Base-by-base conservation (phyloP, 2,113 vertebrate species). In the Leptobrachium ailaonicum region DNA sequence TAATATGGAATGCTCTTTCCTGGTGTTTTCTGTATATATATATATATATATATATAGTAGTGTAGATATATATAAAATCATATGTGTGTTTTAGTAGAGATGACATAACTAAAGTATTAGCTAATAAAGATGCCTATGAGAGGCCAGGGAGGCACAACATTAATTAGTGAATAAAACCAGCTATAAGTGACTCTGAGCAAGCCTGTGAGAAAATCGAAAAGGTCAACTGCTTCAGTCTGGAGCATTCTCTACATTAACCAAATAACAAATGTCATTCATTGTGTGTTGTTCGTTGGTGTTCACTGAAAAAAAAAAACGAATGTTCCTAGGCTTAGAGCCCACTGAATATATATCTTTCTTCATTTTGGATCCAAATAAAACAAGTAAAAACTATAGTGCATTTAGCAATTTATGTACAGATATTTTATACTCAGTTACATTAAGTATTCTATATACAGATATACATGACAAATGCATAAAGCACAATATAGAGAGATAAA, bases 121-220 rank as follows among this genome's bases (percentile, higher is more conserved):
- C 78, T 80, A 58, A 80, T 80, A 40, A 80, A 74, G 42, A 73
- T 69, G 63, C 71, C 71, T 74, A 71, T 20, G 64, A 68, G 71
- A 74, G 50, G 73, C 58, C 71, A 54, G 44, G 32, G 41, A 20
- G 71, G 71, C 62, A 14, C 67, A 80, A 74, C 71, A 80, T 80
- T 80, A 80, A 80, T 80, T 80, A 80, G 78, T 74, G 78, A 43
- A 74, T 80, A 74, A 80, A 80, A 74, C 63, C 78, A 45, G 50
- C 78, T 74, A 80, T 73, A 74, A 80, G 78, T 80, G 78, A 74
- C 78, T 80, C 43, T 60, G 69, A 80, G 78, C 71, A 74, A 72
- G 78, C 71, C 78, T 80, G 71, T 47, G 63, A 74, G 78, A 74
- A 68, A 80, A 80, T 67, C 78, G 58, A 60, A 80, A 80, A 80